Evolutionary conservation across 2,797 vertebrate species (phyloP).

Genomic region (Ctenopoma multispine): DNA sequence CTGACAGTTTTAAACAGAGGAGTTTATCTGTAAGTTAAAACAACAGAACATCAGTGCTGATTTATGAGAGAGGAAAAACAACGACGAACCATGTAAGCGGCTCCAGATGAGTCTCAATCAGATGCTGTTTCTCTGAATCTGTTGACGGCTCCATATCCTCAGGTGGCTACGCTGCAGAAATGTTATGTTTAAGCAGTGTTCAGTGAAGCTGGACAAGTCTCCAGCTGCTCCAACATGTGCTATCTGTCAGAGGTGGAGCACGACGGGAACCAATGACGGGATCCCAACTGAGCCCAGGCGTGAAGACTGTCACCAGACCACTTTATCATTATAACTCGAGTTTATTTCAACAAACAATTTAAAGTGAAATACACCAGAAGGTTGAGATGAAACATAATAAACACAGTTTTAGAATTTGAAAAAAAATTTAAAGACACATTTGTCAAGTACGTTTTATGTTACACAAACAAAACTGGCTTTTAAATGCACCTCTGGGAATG

Average conservation of each 20-base stretch:
- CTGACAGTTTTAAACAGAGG: too few species aligned
- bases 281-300: too few species aligned
- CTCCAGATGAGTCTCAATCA: constrained; percentile 50
- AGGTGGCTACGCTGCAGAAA: not conserved
- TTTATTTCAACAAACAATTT: constrained; percentile 61
- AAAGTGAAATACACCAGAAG: constrained; percentile 31
- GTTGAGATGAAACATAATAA: constrained; percentile 16
- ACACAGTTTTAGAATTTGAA: not conserved
- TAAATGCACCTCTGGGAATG: not conserved
- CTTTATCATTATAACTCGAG: not conserved
- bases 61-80: too few species aligned
- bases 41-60: not conserved
- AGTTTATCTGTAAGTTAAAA: not conserved
- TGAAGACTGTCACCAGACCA: constrained; percentile 1
- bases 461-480: not conserved
- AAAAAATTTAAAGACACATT: constrained; percentile 17
- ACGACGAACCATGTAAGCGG: constrained; percentile 37
- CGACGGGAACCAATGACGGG: constrained; percentile 43
- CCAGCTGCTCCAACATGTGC: constrained; percentile 50
- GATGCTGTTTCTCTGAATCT: constrained; percentile 57
- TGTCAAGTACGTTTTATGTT: constrained; percentile 3
- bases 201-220: constrained; percentile 15
- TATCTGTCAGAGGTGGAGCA: constrained; percentile 57
- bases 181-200: constrained; percentile 1
- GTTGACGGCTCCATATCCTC: constrained; percentile 36